Evolutionary conservation across 2,797 vertebrate genomes (phyloP), one percentile per base, ranked within the genome.

Genomic region (Menidia menidia): DNA sequence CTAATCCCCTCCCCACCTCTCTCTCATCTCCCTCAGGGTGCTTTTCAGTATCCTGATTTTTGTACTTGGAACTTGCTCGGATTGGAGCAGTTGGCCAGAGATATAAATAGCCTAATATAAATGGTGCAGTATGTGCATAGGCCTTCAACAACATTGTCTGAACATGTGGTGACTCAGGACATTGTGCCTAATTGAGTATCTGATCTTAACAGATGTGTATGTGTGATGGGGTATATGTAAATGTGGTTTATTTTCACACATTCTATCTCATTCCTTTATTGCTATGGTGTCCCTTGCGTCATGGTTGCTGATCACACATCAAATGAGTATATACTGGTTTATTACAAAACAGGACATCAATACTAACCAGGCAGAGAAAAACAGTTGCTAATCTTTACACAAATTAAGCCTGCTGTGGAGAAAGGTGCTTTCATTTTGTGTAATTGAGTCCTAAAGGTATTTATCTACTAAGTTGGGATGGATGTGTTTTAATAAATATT

Each of bases 71-170:
- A 53, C 75, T 76, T 69, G 71, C 75, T 88, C 82, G 76, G 80
- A 88, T 73, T 74, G 81, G 73, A 88, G 81, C 54, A 31, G 68
- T 71, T 63, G 65, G 50, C 42, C 3, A 0, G 25, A 59, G 69
- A 66, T 85, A 88, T 75, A 90, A 87, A 89, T 84, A 89, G 57
- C 52, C 55, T 51, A 50, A 75, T 60, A 78, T 76, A 83, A 85
- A 85, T n/a, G 59, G 58, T 25, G 35, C 14, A 66, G 33, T 71
- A 60, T 56, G 33, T 71, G 73, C 13, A n/a, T 72, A 78, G 47
- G 71, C 57, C 64, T 74, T 75, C 68, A 66, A 65, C 68, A 60
- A 55, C 52, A 74, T 74, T 67, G 60, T 78, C 65, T 73, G 44
- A 81, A 53, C 77, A 58, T 80, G 53, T 70, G 41, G 42, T 83